Base-by-base conservation (phyloP, 2,888 invertebrate genomes). In the Platyscelio sp. region DNA sequence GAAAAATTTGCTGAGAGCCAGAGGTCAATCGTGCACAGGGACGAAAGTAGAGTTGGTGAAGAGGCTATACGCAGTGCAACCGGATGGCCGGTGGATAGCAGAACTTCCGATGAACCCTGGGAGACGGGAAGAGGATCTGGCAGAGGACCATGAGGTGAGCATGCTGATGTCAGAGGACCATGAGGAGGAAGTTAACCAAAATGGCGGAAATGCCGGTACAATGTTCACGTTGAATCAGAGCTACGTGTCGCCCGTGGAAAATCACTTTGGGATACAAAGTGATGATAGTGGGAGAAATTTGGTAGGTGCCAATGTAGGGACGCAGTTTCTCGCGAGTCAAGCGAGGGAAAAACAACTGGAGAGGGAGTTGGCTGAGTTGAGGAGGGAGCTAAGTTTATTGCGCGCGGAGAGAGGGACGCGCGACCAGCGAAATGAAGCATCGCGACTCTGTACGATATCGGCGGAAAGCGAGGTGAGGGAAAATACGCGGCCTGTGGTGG, bases 351-450 rank as follows among this genome's bases (percentile, higher is more conserved):
- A 29, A 11, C 40, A 40, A 29, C 24, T 61, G 61, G 24, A 61
- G 29, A 29, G n/a, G 15, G 43, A 63, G 26, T 43, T 63, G 63
- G 63, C n/a, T 20, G 46, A 18, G 63, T 1, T 43, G 43, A 63
- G 46, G 63, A 63, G 63, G 20, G 63, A 63, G 63, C 43, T 63
- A 13, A 38, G 60, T 22, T 38, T 60, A 29, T 22, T 60, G 63
- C 46, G 63, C 43, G 43, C 43, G 13, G 26, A 63, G 63, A 63
- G 63, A 40, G 46, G 26, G 26, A 18, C 43, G 63, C 63, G 18
- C 43, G 63, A 38, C 18, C 60, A 20, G 22, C 18, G 60, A 60
- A 22, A 27, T 27, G 33, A 33, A 11, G 20, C 22, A 38, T 38
- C 38, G 20, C 33, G 22, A 38, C 38, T 33, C 38, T 20, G 18